Evolutionary conservation across 1,140 invertebrate genomes (phyloP), one percentile per base, ranked within the genome.

Genomic region (Danaus melanippus): DNA sequence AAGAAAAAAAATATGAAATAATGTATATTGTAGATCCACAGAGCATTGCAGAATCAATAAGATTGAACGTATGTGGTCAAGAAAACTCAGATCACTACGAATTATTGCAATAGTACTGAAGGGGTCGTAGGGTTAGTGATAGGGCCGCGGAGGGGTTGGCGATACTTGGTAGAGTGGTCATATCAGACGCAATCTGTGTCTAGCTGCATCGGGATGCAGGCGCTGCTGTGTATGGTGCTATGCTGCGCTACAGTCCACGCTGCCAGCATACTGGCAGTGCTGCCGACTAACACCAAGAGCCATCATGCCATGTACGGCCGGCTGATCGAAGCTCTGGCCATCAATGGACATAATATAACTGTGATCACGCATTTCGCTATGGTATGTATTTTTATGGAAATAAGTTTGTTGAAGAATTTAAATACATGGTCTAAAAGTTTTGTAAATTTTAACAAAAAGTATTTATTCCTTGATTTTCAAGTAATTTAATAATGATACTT

Each of bases 341-440:
- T 67, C 12, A 88, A 88, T 12, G 90, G 92, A 4, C 92, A 94
- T 60, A 79, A 92, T 0, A 48, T 95, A 1, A 93, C 92, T 0
- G 89, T 94, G n/a, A 71, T 94, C 12, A 91, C 90, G 8, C 89
- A 91, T 62, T 93, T 92, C 58, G 88, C 86, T 8, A 79, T 74
- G 79, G 85, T 88, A 76, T 52, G 82, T 84, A 55, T 58, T 55
- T 32, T 40, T 32, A 41, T 41, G 17, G 11, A 1, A 17, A 15
- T 15, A 15, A 15, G 15, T 3, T 15, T 15, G 15, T 15, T 15
- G 15, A 15, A 15, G 15, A 15, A 10, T 10, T 17, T 47, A 17
- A 32, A 32, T 32, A 3, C 6, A 32, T 3, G 21, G 2, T 7
- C 21, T 32, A 32, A 32, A 32, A 32, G 7, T 32, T 32, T 3